A percentile compares a stretch with the other conserved stretches of the same genome.
phyloP scores from a whole-genome alignment of 2,888 invertebrate genomes.

The Microplitis manilae region DNA sequence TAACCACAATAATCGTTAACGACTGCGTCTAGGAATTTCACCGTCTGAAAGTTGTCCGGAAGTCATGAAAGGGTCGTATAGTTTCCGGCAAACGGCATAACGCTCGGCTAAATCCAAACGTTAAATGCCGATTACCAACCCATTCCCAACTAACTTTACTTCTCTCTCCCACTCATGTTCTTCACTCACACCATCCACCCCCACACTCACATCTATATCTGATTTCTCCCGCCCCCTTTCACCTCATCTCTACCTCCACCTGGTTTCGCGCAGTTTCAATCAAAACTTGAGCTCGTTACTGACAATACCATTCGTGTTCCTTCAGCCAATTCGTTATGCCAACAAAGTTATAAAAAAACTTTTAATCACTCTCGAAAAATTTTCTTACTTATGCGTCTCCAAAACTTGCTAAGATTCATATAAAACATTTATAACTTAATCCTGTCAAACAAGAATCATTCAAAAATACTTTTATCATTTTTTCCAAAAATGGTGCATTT shows the following conservation, averaged over 20 bases:
- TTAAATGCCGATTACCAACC: constrained; percentile 61
- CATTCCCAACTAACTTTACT: neutral
- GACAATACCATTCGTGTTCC: constrained; percentile 31
- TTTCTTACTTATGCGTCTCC: constrained; percentile 40
- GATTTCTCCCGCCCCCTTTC: neutral
- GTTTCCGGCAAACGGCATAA: constrained; percentile 54
- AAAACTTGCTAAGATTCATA: no score
- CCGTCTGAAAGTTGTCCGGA: constrained; percentile 12
- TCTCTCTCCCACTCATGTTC: neutral
- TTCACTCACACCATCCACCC: constrained; percentile 13
- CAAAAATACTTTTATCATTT: no score
- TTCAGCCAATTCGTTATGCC: constrained; percentile 37
- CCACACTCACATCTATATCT: constrained; percentile 2
- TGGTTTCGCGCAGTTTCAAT: constrained; percentile 21
- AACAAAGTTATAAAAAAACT: neutral
- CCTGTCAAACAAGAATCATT: no score
- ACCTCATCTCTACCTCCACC: neutral
- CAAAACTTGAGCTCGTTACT: constrained; percentile 45
- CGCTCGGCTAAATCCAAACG: constrained; percentile 59
- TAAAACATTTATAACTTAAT: no score
- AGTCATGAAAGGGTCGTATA: constrained; percentile 18
- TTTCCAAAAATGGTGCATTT: no score
- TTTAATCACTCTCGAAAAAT: neutral
- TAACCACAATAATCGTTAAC: constrained; percentile 20
- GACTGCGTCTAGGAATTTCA: constrained; percentile 19